phyloP scores from a whole-genome alignment of 2,888 invertebrate species.

The Vanessa cardui region DNA sequence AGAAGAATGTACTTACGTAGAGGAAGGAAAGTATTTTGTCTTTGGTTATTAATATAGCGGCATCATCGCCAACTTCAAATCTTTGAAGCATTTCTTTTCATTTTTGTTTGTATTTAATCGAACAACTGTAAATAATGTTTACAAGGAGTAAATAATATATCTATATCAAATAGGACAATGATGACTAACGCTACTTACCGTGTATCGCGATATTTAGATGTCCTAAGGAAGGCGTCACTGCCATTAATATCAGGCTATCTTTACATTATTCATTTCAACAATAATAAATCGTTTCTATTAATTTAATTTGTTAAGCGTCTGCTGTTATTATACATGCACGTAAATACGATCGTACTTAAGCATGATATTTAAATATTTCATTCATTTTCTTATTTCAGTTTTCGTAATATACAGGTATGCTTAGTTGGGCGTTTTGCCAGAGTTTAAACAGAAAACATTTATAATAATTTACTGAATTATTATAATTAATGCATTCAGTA shows the following conservation, averaged over 20 bases:
- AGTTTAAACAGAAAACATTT: neutral
- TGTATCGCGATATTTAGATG: too few relatives aligned
- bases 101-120: too few relatives aligned
- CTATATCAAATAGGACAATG: too few relatives aligned
- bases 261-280: conserved; percentile 25
- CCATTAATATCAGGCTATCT: conserved; percentile 28
- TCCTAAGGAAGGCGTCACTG: conserved; percentile 3
- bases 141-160: too few relatives aligned
- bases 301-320: conserved; percentile 28
- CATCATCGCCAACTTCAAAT: too few relatives aligned
- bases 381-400: conserved; percentile 3
- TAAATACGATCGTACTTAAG: neutral
- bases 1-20: too few relatives aligned
- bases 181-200: too few relatives aligned
- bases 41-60: too few relatives aligned
- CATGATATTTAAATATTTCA: conserved; percentile 1
- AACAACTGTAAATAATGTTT: too few relatives aligned
- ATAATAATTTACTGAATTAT: conserved; percentile 24
- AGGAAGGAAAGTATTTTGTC: too few relatives aligned
- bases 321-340: conserved; percentile 5
- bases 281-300: conserved; percentile 29
- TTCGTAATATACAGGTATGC: conserved; percentile 7
- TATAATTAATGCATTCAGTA: conserved; percentile 26
- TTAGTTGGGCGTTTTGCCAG: conserved; percentile 30
- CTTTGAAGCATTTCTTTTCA: too few relatives aligned